Conservation (phyloP, 2,797 vertebrate species). For the Salarias fasciatus region DNA sequence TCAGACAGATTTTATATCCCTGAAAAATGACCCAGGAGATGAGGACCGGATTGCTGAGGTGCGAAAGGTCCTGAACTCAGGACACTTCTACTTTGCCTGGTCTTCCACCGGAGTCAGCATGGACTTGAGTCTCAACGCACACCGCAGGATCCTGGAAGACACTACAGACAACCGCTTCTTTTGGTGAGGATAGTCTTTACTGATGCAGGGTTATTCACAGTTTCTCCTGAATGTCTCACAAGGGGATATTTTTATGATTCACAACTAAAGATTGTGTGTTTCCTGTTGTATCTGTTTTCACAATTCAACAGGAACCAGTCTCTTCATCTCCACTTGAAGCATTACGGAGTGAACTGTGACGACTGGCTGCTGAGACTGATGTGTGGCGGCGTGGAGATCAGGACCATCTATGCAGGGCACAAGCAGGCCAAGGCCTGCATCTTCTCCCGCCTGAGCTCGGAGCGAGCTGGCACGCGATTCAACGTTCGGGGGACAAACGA, state of each 20-base stretch:
- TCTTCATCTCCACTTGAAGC: conserved; percentile 95
- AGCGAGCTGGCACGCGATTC: conserved; percentile 95
- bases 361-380: conserved; percentile 96
- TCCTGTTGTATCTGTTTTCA: conserved; percentile 5
- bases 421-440: conserved; percentile 98
- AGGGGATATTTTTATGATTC: conserved; percentile 6
- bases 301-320: conserved; percentile 91
- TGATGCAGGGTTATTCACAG: no score
- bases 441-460: conserved; percentile 96
- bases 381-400: conserved; percentile 97
- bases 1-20: conserved; percentile 94
- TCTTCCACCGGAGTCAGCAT: conserved; percentile 91
- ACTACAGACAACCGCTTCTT: conserved; percentile 97
- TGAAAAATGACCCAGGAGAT: conserved; percentile 89
- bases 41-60: conserved; percentile 95
- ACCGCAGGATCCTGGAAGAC: conserved; percentile 92
- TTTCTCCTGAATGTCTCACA: conserved; percentile 10
- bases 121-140: conserved; percentile 96
- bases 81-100: conserved; percentile 98
- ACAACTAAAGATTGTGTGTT: not conserved
- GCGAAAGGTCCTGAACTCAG: conserved; percentile 94
- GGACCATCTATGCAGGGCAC: conserved; percentile 97
- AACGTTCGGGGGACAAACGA: conserved; percentile 97
- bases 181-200: conserved; percentile 83
- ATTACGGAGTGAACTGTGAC: conserved; percentile 96